These are phyloP conservation scores for Aporrectodea caliginosa DNA, from an alignment of 1,140 invertebrate species.

Conservation along the genomic window DNA sequence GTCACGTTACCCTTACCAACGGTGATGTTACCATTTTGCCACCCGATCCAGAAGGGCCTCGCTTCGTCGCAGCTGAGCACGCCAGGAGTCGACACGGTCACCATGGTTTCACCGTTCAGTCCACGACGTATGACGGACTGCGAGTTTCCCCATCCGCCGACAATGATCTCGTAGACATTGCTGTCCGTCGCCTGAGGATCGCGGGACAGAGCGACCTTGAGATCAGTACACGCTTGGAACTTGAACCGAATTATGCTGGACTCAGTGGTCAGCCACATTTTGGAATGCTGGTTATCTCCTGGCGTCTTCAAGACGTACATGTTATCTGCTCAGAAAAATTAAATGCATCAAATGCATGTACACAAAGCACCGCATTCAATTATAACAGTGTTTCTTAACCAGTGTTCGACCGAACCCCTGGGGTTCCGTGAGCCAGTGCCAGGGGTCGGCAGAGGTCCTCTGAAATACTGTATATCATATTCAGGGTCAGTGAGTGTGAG, in stretches of 20 bases:
- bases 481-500: too few relatives aligned
- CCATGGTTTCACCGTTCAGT: constrained; percentile 1
- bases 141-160: not conserved
- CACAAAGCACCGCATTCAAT: too few relatives aligned
- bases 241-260: not conserved
- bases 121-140: not conserved
- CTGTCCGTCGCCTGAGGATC: not conserved
- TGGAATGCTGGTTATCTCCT: not conserved
- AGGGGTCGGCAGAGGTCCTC: too few relatives aligned
- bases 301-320: not conserved
- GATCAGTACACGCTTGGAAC: not conserved
- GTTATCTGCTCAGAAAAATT: too few relatives aligned
- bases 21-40: constrained; percentile 10
- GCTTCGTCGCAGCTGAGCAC: constrained; percentile 13
- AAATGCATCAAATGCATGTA: too few relatives aligned
- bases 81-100: constrained; percentile 4
- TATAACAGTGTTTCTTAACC: too few relatives aligned
- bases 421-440: too few relatives aligned
- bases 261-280: not conserved
- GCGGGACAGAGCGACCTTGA: not conserved
- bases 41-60: constrained; percentile 22
- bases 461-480: too few relatives aligned
- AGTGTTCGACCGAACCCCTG: too few relatives aligned
- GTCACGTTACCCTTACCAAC: not conserved
- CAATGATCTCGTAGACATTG: not conserved